These are phyloP conservation scores for Catocala fraxini DNA, from an alignment of 2,888 invertebrate species.

Conservation along the genomic window DNA sequence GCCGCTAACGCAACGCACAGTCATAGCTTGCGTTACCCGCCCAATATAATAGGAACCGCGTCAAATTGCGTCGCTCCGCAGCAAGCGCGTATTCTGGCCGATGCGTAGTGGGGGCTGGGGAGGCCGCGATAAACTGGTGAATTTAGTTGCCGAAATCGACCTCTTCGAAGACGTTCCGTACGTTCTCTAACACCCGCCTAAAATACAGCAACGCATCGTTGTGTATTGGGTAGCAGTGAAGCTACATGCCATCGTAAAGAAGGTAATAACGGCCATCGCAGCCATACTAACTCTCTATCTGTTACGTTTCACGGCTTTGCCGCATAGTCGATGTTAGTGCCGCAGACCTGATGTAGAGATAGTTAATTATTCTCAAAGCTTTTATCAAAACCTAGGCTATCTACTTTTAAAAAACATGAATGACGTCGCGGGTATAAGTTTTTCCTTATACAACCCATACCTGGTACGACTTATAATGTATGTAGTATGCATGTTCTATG, in stretches of 20 bases:
- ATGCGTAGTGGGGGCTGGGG: constrained; percentile 36
- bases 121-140: constrained; percentile 54
- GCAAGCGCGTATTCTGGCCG: constrained; percentile 1
- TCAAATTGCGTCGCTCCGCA: constrained; percentile 35
- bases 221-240: constrained; percentile 6
- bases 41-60: constrained; percentile 58
- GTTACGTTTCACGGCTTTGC: too few species aligned
- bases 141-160: constrained; percentile 71
- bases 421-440: too few species aligned
- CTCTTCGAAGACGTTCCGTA: constrained; percentile 64
- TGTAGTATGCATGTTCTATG: too few species aligned
- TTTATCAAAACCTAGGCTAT: too few species aligned
- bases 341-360: too few species aligned
- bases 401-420: too few species aligned
- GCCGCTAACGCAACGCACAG: constrained; percentile 71
- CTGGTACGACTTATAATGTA: too few species aligned
- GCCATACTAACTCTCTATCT: too few species aligned
- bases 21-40: constrained; percentile 60
- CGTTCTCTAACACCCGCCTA: constrained; percentile 42
- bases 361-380: too few species aligned
- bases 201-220: constrained; percentile 20
- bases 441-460: too few species aligned
- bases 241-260: not conserved
- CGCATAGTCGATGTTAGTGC: too few species aligned
- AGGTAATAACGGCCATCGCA: constrained; percentile 1